Percentiles rank a stretch among this genome's conserved stretches.
Evolutionary conservation across 2,797 vertebrate genomes (phyloP).

Genomic region (Phalloptychus januarius): DNA sequence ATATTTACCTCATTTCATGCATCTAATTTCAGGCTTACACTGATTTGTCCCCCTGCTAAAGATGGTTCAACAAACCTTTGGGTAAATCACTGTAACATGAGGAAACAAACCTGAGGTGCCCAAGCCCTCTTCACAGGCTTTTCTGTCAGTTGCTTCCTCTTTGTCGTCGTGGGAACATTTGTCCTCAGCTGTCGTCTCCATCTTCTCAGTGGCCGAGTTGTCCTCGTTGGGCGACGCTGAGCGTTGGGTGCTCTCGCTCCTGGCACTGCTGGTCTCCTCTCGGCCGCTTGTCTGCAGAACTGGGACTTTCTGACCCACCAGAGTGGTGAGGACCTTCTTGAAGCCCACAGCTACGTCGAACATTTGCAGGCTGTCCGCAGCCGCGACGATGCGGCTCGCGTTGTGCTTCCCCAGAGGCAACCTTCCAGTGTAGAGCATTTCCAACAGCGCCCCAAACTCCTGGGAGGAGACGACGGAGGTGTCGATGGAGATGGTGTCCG

Average conservation of each 20-base stretch:
- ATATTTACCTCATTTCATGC: neutral
- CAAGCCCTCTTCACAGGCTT: conserved; percentile 24
- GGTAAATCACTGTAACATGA: neutral
- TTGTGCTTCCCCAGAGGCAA: conserved; percentile 88
- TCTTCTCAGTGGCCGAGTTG: neutral
- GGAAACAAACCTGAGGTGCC: conserved; percentile 52
- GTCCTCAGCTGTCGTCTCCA: neutral
- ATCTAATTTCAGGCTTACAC: neutral
- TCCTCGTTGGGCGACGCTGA: conserved; percentile 3
- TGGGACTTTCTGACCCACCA: conserved; percentile 70
- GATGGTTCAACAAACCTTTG: neutral
- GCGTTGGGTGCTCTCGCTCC: neutral
- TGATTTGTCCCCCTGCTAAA: neutral
- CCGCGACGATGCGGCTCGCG: conserved; percentile 83
- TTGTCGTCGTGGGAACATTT: neutral
- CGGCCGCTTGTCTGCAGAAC: neutral
- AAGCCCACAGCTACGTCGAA: conserved; percentile 90
- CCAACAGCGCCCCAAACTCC: conserved; percentile 87
- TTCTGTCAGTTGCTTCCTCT: conserved; percentile 47
- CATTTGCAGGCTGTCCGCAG: conserved; percentile 92
- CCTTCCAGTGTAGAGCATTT: conserved; percentile 88
- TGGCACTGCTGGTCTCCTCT: neutral
- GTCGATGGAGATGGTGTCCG: conserved; percentile 87
- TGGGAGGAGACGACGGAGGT: conserved; percentile 84
- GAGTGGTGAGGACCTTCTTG: conserved; percentile 85